These are phyloP conservation scores for Phymastichus coffea DNA, from an alignment of 1,140 invertebrate species.

Conservation along the genomic window DNA sequence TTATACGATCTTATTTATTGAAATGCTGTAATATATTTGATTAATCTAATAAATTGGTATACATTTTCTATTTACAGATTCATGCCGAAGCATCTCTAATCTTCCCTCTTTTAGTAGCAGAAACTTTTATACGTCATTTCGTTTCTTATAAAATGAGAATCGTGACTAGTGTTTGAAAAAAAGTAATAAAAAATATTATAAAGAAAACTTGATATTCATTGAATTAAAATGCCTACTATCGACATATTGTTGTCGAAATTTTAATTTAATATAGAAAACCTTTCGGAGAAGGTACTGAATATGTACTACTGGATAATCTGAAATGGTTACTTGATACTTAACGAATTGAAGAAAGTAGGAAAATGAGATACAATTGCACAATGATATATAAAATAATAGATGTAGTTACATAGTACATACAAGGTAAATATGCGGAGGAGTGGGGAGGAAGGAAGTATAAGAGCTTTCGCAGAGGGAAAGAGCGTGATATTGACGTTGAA, in stretches of 20 bases:
- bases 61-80: too few relatives aligned
- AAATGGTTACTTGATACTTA: background rate
- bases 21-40: too few relatives aligned
- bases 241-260: too few relatives aligned
- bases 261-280: too few relatives aligned
- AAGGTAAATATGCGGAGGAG: too few relatives aligned
- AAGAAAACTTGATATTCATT: slow-evolving; percentile 7
- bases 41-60: too few relatives aligned
- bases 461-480: too few relatives aligned
- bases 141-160: slow-evolving; percentile 28
- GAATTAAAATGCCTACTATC: slow-evolving; percentile 16
- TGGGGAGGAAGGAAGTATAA: too few relatives aligned
- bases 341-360: background rate
- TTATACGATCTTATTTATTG: too few relatives aligned
- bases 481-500: too few relatives aligned
- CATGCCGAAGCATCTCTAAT: slow-evolving; percentile 94
- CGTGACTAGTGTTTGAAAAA: slow-evolving; percentile 22
- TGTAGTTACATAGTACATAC: too few relatives aligned
- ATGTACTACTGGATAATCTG: background rate
- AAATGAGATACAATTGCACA: background rate
- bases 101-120: slow-evolving; percentile 91
- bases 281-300: background rate
- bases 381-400: too few relatives aligned
- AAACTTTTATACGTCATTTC: slow-evolving; percentile 78
- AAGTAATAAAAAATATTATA: slow-evolving; percentile 25